These are phyloP conservation scores for Ectobius pallidus DNA, from an alignment of 2,888 invertebrate genomes.

Conservation along the genomic window DNA sequence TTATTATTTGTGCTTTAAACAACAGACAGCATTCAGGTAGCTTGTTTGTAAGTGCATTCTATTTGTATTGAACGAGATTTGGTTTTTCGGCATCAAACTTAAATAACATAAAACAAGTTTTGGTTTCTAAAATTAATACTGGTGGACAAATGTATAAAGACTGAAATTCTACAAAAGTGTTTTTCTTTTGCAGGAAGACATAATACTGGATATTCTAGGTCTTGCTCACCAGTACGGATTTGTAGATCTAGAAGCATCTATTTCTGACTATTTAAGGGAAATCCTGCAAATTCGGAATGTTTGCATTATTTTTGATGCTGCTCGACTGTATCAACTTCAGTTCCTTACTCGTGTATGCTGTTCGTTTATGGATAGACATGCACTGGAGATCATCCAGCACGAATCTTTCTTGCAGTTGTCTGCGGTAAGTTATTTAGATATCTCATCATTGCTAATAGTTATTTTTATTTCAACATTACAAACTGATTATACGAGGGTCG, in stretches of 20 bases:
- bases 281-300: constrained; percentile 88
- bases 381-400: constrained; percentile 80
- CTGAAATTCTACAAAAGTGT: no score
- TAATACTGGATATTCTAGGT: constrained; percentile 64
- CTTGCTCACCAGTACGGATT: constrained; percentile 97
- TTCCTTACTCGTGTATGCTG: constrained; percentile 78
- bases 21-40: no score
- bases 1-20: no score
- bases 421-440: constrained; percentile 75
- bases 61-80: no score
- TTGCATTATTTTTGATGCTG: constrained; percentile 93
- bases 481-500: no score
- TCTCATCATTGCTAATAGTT: no score
- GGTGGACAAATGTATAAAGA: no score
- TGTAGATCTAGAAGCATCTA: constrained; percentile 85
- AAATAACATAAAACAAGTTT: no score
- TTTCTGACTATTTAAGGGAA: constrained; percentile 91
- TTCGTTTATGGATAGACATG: constrained; percentile 89
- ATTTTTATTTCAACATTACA: no score
- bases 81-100: no score
- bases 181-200: constrained; percentile 49
- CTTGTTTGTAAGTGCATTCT: no score
- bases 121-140: no score
- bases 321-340: constrained; percentile 70
- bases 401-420: constrained; percentile 86